These are phyloP conservation scores for Hyperoplus immaculatus DNA, from an alignment of 2,797 vertebrate species.

Conservation along the genomic window DNA sequence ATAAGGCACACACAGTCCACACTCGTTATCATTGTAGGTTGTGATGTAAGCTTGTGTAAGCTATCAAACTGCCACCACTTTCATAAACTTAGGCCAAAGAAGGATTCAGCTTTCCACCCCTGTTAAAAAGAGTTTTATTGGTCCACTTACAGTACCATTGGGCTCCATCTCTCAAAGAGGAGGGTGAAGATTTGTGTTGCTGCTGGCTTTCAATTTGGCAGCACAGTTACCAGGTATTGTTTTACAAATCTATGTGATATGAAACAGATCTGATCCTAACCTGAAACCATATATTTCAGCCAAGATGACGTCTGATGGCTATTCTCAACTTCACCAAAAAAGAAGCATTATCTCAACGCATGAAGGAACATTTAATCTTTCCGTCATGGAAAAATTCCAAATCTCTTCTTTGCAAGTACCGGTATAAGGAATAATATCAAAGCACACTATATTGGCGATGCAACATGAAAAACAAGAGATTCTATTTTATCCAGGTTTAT, in stretches of 20 bases:
- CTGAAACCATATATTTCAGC: background rate
- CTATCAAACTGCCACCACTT: slow-evolving; percentile 40
- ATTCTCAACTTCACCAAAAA: background rate
- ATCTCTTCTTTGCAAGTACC: background rate
- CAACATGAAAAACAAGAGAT: slow-evolving; percentile 17
- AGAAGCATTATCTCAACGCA: background rate
- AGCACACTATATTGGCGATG: background rate
- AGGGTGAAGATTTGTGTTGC: background rate
- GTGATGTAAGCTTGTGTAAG: slow-evolving; percentile 47
- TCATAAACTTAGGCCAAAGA: slow-evolving; percentile 43
- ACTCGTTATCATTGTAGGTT: slow-evolving; percentile 27
- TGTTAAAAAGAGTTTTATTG: background rate
- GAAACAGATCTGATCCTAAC: background rate
- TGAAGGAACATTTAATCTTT: background rate
- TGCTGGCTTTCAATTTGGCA: background rate
- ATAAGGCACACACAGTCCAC: slow-evolving; percentile 54
- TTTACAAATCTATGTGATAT: background rate
- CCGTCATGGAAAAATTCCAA: background rate
- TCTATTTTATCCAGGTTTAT: slow-evolving; percentile 26
- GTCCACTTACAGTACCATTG: background rate
- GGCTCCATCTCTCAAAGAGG: background rate
- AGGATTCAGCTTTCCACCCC: slow-evolving; percentile 10
- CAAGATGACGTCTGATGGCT: background rate
- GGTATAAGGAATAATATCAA: background rate
- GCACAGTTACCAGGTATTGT: background rate